Conservation (phyloP, 1,140 invertebrate species). For the Tetranychus cinnabarinus region DNA sequence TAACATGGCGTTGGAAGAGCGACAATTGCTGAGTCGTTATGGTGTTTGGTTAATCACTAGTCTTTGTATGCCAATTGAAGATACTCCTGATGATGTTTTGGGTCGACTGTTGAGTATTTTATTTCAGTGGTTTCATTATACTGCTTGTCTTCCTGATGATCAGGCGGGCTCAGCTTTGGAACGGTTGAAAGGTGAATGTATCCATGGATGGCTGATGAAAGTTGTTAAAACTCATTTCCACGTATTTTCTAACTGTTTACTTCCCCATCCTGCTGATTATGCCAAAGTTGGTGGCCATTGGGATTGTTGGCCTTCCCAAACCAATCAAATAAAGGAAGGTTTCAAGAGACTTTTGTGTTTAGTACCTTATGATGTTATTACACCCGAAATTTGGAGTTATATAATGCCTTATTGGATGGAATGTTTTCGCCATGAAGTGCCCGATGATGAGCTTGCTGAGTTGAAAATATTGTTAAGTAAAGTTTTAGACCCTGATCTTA, state of each 20-base stretch:
- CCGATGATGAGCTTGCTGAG: conserved; percentile 68
- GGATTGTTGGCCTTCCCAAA: conserved; percentile 33
- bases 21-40: conserved; percentile 72
- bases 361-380: conserved; percentile 91
- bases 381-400: conserved; percentile 38
- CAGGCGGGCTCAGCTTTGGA: conserved; percentile 56
- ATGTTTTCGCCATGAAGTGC: conserved; percentile 78
- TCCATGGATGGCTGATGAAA: conserved; percentile 69
- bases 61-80: conserved; percentile 56
- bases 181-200: conserved; percentile 73
- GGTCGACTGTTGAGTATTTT: conserved; percentile 78
- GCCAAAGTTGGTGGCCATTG: conserved; percentile 37
- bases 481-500: conserved; percentile 87
- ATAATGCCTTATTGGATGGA: conserved; percentile 27
- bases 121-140: conserved; percentile 98
- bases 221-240: conserved; percentile 64
- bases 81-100: conserved; percentile 57
- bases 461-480: conserved; percentile 78
- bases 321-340: conserved; percentile 83
- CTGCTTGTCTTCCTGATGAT: conserved; percentile 86
- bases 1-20: conserved; percentile 32
- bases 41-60: conserved; percentile 91
- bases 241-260: conserved; percentile 56
- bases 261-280: conserved; percentile 67
- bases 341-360: conserved; percentile 73